Evolutionary conservation across 2,888 invertebrate species (phyloP), one percentile per base, ranked within the genome.

Genomic region (Epinotia nisella): DNA sequence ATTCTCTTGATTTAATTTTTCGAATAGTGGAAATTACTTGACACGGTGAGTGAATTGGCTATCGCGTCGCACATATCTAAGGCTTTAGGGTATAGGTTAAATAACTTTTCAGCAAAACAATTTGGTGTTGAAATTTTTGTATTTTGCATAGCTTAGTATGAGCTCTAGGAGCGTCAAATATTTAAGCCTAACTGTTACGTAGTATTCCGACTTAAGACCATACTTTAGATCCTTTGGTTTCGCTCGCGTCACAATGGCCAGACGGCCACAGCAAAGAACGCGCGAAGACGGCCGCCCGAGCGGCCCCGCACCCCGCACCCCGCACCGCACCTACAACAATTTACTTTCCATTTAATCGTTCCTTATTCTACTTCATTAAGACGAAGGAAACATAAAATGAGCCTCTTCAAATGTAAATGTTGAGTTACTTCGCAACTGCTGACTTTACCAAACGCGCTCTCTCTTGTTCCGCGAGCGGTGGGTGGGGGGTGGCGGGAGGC

Each of bases 351-450:
- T 55, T 66, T 59, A 59, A 67, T 29, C 58, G 29, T 29, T 58
- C 49, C 45, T 21, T 24, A 59, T 65, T 71, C 58, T 51, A 35
- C 64, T 58, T 71, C 58, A 65, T 71, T 61, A 55, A 55, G 61
- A 41, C 55, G 45, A 49, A 45, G 60, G 41, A 61, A 67, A 49
- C 61, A 24, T 55, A 55, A 72, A 67, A 72, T 21, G 66, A 62
- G 61, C 56, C 49, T 39, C 49, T 72, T 61, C 51, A 71, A 71
- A 72, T 62, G 56, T 61, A 67, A 72, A 72, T 61, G 67, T 56
- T 62, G 45, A 49, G 56, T 56, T 67, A 72, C 67, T 62, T 49
- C 41, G 39, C 66, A 56, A 61, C 67, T 61, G 71, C 59, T 53
- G 72, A 72, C 67, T 72, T 71, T 68, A 49, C 56, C 51, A 39